Evolutionary conservation across 2,113 vertebrate genomes (phyloP).

Genomic region (Crypturellus undulatus): DNA sequence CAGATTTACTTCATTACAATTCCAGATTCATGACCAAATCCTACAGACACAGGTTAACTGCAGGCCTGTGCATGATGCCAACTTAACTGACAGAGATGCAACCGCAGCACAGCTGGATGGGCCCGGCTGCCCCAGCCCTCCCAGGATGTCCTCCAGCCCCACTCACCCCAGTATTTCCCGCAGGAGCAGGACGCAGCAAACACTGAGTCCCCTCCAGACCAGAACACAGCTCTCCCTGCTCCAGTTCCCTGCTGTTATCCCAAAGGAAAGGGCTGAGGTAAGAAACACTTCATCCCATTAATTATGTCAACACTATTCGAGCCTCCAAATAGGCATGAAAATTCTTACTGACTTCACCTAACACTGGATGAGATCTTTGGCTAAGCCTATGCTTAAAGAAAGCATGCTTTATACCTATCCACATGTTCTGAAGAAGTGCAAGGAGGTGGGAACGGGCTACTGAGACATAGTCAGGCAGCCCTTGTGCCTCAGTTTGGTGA

Average conservation of each 20-base stretch:
- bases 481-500: neutral
- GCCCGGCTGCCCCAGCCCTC: fast-evolving
- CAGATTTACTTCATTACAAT: neutral
- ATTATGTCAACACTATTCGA: neutral
- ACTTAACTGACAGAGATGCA: fast-evolving
- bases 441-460: neutral
- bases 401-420: neutral
- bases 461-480: too few species aligned
- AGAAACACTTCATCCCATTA: neutral
- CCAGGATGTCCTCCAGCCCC: neutral
- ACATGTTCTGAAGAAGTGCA: neutral
- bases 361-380: neutral
- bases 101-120: neutral
- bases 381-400: neutral
- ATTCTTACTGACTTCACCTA: neutral
- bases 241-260: fast-evolving
- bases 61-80: fast-evolving
- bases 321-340: neutral
- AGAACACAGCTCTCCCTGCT: neutral
- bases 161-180: neutral
- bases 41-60: neutral
- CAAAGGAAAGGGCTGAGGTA: fast-evolving
- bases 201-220: fast-evolving
- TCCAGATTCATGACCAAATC: neutral
- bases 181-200: fast-evolving